These are phyloP conservation scores for Elgaria multicarinata DNA, from an alignment of 2,113 vertebrate species.

Conservation along the genomic window DNA sequence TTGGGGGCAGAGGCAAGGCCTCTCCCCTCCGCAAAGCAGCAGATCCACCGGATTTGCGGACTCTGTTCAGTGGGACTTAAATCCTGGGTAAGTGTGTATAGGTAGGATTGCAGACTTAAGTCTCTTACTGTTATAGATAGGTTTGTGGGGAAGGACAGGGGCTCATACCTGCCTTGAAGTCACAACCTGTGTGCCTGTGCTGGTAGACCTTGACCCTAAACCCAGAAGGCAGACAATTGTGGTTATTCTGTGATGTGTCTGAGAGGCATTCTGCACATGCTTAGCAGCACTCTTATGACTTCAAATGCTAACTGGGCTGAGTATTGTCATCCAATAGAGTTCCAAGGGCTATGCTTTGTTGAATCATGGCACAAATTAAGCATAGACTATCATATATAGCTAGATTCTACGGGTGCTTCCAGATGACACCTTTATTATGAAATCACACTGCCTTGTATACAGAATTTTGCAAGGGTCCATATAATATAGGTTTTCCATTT, in stretches of 20 bases:
- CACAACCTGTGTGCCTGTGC: not conserved
- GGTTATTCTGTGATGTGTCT: not conserved
- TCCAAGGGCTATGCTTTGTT: not conserved
- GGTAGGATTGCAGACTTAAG: no score
- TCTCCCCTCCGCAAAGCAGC: no score
- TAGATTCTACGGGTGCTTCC: not conserved
- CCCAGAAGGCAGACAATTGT: not conserved
- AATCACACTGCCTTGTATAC: not conserved
- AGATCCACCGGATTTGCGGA: fast-evolving
- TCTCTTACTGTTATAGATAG: not conserved
- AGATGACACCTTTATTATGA: not conserved
- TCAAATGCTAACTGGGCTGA: not conserved
- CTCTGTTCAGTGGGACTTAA: no score
- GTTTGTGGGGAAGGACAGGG: not conserved
- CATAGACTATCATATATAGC: not conserved
- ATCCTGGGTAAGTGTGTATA: no score
- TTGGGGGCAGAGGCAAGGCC: not conserved
- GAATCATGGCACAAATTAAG: no score
- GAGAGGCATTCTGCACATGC: not conserved
- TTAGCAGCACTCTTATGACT: not conserved
- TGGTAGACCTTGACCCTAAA: not conserved
- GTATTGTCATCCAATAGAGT: not conserved
- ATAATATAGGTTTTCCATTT: not conserved
- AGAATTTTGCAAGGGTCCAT: not conserved
- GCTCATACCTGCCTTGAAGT: not conserved